Evolutionary conservation across 2,113 vertebrate species (phyloP).

Genomic region (Hippotragus niger): DNA sequence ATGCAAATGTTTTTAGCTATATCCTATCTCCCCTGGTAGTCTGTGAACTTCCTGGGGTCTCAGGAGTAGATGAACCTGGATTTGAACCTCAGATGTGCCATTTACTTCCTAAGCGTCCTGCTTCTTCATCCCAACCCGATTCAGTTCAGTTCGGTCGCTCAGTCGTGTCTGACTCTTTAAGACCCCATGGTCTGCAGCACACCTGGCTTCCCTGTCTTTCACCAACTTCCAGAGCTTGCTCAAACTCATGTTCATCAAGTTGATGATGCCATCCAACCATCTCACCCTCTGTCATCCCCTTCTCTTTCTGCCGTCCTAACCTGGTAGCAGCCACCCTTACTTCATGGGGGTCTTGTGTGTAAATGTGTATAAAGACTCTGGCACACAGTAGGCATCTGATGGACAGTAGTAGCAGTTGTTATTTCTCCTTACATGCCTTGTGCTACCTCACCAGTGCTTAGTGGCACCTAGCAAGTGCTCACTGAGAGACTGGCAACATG

Average conservation of each 20-base stretch:
- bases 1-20: neutral
- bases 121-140: neutral
- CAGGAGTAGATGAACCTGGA: neutral
- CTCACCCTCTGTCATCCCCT: neutral
- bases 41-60: neutral
- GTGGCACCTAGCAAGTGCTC: neutral
- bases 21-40: neutral
- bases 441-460: neutral
- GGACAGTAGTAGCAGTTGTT: neutral
- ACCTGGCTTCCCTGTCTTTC: neutral
- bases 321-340: neutral
- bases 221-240: neutral
- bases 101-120: slow-evolving; percentile 20
- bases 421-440: neutral
- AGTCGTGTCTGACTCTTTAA: neutral
- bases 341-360: neutral
- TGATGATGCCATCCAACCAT: neutral
- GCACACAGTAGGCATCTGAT: neutral
- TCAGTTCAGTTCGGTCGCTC: neutral
- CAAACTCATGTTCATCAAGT: neutral
- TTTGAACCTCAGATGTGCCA: neutral
- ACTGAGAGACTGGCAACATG: neutral
- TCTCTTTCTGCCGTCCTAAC: neutral
- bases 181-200: neutral
- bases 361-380: neutral